Evolutionary conservation across 92 coral and sea anemone species (phyloP).

Genomic region (Isaurus tuberculatus): DNA sequence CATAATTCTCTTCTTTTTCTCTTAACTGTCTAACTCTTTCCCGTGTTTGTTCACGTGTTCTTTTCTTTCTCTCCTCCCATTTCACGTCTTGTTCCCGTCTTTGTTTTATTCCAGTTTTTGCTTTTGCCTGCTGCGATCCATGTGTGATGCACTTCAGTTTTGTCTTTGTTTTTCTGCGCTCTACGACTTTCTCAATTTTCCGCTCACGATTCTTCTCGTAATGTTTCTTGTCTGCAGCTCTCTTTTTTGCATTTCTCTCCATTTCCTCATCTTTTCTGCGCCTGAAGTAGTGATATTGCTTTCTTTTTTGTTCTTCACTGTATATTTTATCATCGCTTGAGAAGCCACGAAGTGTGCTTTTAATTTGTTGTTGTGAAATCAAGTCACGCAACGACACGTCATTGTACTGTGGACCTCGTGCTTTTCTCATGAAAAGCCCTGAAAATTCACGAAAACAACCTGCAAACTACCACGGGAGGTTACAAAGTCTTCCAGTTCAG

Average conservation of each 20-base stretch:
- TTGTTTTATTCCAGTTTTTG: conserved; percentile 9
- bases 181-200: conserved; percentile 32
- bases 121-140: conserved; percentile 31
- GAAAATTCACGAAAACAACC: neutral
- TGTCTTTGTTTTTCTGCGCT: conserved; percentile 42
- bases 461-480: conserved; percentile 8
- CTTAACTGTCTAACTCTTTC: conserved; percentile 40
- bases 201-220: conserved; percentile 36
- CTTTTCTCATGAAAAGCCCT: neutral
- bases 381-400: conserved; percentile 12
- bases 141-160: conserved; percentile 7
- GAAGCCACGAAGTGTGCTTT: conserved; percentile 24
- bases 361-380: conserved; percentile 22
- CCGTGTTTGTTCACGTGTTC: conserved; percentile 32
- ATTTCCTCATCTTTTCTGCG: conserved; percentile 34
- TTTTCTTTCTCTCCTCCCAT: conserved; percentile 44
- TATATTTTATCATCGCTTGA: conserved; percentile 4
- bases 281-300: conserved; percentile 30
- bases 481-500: neutral
- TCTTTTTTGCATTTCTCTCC: conserved; percentile 37
- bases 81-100: conserved; percentile 10
- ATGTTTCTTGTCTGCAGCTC: conserved; percentile 42
- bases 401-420: conserved; percentile 21
- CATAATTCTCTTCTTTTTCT: conserved; percentile 19
- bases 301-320: conserved; percentile 13